phyloP scores from a whole-genome alignment of 1,140 invertebrate species.

The Leptonema lineaticorne region DNA sequence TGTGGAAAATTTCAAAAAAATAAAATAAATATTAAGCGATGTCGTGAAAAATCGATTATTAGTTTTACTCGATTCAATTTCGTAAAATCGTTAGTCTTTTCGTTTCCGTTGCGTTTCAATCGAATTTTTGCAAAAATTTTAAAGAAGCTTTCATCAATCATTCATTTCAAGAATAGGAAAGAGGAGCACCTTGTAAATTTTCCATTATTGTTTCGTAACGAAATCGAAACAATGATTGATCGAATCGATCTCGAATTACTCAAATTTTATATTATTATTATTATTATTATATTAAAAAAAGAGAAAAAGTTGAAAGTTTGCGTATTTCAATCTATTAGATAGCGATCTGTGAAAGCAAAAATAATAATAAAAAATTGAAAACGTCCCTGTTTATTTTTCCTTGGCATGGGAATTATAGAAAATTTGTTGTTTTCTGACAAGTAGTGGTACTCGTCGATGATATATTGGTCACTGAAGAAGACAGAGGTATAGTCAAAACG shows the following conservation, averaged over 20 bases:
- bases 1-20: too few species aligned
- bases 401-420: slow-evolving; percentile 21
- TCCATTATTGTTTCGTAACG: too few species aligned
- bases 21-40: too few species aligned
- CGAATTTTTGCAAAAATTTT: too few species aligned
- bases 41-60: too few species aligned
- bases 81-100: too few species aligned
- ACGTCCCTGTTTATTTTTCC: slow-evolving; percentile 27
- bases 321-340: slow-evolving; percentile 26
- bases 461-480: slow-evolving; percentile 14
- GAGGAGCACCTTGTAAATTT: too few species aligned
- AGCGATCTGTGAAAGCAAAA: slow-evolving; percentile 19
- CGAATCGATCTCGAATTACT: not conserved
- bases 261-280: too few species aligned
- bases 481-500: not conserved
- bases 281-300: too few species aligned
- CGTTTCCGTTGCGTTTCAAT: too few species aligned
- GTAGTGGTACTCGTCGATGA: slow-evolving; percentile 23
- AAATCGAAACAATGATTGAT: not conserved
- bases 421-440: slow-evolving; percentile 30
- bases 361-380: not conserved
- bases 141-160: not conserved
- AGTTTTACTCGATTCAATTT: too few species aligned
- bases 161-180: too few species aligned
- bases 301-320: slow-evolving; percentile 2